phyloP scores from a whole-genome alignment of 2,888 invertebrate species.

The Pseudoips prasinana region DNA sequence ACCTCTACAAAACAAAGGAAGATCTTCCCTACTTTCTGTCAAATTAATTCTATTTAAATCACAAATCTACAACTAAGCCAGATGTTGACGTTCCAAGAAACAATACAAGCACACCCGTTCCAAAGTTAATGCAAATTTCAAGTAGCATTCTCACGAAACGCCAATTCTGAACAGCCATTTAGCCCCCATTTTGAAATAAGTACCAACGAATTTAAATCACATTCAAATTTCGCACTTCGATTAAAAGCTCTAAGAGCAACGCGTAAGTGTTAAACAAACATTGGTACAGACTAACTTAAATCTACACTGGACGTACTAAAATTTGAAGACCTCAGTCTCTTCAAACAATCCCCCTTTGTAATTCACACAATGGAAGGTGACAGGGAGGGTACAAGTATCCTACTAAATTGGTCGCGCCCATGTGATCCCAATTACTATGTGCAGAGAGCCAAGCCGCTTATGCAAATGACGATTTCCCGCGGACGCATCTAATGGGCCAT shows the following conservation, averaged over 20 bases:
- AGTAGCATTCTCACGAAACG: constrained; percentile 44
- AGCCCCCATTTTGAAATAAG: constrained; percentile 48
- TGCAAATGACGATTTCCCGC: constrained; percentile 79
- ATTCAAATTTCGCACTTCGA: constrained; percentile 79
- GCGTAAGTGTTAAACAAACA: constrained; percentile 77
- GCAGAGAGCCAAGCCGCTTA: constrained; percentile 79
- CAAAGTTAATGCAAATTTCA: constrained; percentile 67
- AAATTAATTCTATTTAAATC: constrained; percentile 16
- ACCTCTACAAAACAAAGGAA: neutral
- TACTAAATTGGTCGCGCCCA: constrained; percentile 54
- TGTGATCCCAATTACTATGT: constrained; percentile 79
- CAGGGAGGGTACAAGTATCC: constrained; percentile 42
- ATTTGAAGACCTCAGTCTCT: constrained; percentile 39
- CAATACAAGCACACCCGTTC: constrained; percentile 31
- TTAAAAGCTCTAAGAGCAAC: constrained; percentile 73
- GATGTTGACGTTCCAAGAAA: constrained; percentile 33
- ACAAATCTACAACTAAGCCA: constrained; percentile 26
- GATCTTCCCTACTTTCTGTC: neutral
- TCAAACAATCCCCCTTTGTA: constrained; percentile 23
- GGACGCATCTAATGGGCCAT: constrained; percentile 78
- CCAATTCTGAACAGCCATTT: constrained; percentile 47
- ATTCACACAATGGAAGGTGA: constrained; percentile 24
- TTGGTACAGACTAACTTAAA: constrained; percentile 65
- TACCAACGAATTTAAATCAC: constrained; percentile 69
- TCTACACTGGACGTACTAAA: constrained; percentile 54